These are phyloP conservation scores for Onychomys torridus DNA, from an alignment of 2,797 vertebrate genomes.

Conservation along the genomic window DNA sequence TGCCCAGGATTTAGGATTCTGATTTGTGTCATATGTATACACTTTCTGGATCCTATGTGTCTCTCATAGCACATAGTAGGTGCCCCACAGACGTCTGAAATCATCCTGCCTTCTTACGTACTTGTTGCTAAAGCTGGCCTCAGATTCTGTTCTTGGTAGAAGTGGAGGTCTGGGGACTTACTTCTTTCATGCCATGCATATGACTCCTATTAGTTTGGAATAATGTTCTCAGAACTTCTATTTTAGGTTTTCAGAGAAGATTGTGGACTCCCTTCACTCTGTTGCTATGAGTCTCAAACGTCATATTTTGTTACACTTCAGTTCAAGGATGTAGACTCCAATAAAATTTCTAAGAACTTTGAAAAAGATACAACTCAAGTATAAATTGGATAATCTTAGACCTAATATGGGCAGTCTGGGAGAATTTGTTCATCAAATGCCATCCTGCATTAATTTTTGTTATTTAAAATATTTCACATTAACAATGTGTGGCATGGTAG, in stretches of 20 bases:
- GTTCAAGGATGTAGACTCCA: not conserved
- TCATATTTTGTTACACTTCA: not conserved
- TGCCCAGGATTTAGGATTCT: not conserved
- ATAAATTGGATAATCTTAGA: not conserved
- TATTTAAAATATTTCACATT: not conserved
- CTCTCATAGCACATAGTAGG: not conserved
- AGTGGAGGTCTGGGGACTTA: not conserved
- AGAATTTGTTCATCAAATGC: not conserved
- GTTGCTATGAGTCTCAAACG: not conserved
- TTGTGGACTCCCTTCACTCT: not conserved
- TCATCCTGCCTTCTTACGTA: not conserved
- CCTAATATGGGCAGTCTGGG: not conserved
- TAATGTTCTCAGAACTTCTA: not conserved
- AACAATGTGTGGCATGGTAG: not conserved
- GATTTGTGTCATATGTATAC: not conserved
- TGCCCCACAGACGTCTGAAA: not conserved
- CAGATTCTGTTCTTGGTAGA: not conserved
- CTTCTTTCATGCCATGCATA: not conserved
- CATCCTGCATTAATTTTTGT: not conserved
- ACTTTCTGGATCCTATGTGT: not conserved
- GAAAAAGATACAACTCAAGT: not conserved
- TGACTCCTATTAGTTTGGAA: not conserved
- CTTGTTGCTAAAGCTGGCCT: not conserved
- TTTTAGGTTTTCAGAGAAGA: slow-evolving; percentile 9
- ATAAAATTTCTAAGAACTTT: not conserved